Evolutionary conservation across 2,888 invertebrate genomes (phyloP), one percentile per base, ranked within the genome.

Genomic region (Dryococelus australis): DNA sequence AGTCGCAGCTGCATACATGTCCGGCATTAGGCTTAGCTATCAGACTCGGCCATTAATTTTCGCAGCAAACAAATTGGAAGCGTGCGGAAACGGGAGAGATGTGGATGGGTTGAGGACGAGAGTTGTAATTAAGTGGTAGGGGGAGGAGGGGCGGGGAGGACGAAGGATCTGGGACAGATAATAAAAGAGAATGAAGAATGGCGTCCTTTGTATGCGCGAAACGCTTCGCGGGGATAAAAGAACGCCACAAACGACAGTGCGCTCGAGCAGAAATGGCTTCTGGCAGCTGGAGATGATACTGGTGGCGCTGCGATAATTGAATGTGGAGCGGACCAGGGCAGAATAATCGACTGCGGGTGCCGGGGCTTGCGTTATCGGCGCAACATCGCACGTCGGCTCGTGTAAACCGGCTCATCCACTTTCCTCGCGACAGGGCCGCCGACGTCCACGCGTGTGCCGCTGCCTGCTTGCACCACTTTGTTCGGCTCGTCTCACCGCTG

Each of bases 131-230:
- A 35, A 47, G 47, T 20, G 65, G 0, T 9, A 2, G 65, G 10
- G 65, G 65, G 65, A 20, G 65, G 24, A 13, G 65, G 65, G 10
- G 24, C 10, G 20, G 65, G 65, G 24, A 8, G n/a, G 65, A 9
- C 8, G 20, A 8, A 65, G n/a, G 65, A 65, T 65, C 65, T 65
- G 65, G 20, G 65, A 10, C 65, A 65, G 65, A 65, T 65, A 65
- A 65, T 65, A 65, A 65, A 65, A 65, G 65, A n/a, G 65, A 65
- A 65, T 65, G 65, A 65, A 65, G 65, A 24, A 65, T 65, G 65
- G 65, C n/a, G 65, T 65, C n/a, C 65, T 65, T 65, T 65, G 65
- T 65, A 65, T 65, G 65, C 65, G 24, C 65, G 65, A 20, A 20
- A n/a, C 16, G 65, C 24, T 9, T 9, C 65, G 24, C n/a, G 24